Evolutionary conservation across 1,140 invertebrate genomes (phyloP).

Genomic region (Planococcus citri): DNA sequence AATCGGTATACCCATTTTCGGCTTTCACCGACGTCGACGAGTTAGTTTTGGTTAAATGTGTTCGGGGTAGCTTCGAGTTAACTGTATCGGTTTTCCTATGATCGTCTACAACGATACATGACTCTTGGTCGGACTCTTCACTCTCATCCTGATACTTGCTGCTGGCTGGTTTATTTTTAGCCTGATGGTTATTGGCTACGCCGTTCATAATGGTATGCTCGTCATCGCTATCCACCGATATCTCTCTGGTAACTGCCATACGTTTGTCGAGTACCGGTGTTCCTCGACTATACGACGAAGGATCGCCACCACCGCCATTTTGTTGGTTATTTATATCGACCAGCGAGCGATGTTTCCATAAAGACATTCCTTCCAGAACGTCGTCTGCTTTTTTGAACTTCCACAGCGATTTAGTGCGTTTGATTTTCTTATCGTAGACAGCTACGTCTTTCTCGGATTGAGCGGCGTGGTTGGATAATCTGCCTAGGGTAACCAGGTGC

Average conservation of each 20-base stretch:
- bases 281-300: conserved; percentile 24
- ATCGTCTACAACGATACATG: conserved; percentile 59
- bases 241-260: conserved; percentile 24
- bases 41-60: conserved; percentile 31
- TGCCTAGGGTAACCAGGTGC: conserved; percentile 26
- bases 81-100: conserved; percentile 39
- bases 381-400: conserved; percentile 57
- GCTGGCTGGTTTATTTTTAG: neutral
- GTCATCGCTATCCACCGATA: conserved; percentile 26
- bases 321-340: conserved; percentile 45
- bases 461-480: conserved; percentile 9
- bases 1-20: conserved; percentile 32
- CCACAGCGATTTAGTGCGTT: conserved; percentile 69
- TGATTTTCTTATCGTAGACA: conserved; percentile 38
- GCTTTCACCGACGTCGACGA: conserved; percentile 35
- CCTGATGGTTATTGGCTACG: neutral
- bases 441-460: conserved; percentile 26
- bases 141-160: conserved; percentile 26
- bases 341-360: conserved; percentile 71
- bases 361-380: conserved; percentile 66
- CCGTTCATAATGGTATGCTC: conserved; percentile 30
- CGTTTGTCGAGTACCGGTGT: conserved; percentile 27
- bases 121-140: conserved; percentile 35
- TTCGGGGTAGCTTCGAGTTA: conserved; percentile 32
- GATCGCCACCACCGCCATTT: conserved; percentile 36